Evolutionary conservation across 2,888 invertebrate species (phyloP).

Genomic region (Empis stercorea): DNA sequence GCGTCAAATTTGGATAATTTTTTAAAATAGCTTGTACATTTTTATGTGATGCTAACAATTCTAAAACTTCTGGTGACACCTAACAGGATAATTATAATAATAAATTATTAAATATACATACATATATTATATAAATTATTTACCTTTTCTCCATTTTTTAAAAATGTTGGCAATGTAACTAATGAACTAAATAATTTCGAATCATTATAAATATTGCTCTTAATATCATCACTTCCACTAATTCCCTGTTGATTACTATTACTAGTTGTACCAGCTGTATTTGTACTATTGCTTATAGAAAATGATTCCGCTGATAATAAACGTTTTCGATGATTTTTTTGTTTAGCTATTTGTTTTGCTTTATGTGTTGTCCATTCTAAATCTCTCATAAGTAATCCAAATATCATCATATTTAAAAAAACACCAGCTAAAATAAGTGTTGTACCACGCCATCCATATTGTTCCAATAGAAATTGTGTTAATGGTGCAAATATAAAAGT

Average conservation of each 20-base stretch:
- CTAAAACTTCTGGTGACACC: constrained; percentile 60
- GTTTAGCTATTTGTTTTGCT: constrained; percentile 48
- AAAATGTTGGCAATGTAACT: constrained; percentile 72
- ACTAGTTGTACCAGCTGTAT: constrained; percentile 45
- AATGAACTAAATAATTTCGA: constrained; percentile 55
- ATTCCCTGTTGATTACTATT: constrained; percentile 28
- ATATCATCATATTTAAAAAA: constrained; percentile 69
- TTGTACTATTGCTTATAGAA: constrained; percentile 54
- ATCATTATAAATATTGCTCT: constrained; percentile 18
- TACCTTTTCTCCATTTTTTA: constrained; percentile 59
- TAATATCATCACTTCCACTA: constrained; percentile 11
- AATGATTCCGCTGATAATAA: constrained; percentile 59
- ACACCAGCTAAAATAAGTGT: constrained; percentile 68
- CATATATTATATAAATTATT: not conserved
- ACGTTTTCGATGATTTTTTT: constrained; percentile 45
- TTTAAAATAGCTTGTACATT: constrained; percentile 59
- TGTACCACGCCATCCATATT: constrained; percentile 75
- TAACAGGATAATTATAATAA: constrained; percentile 3
- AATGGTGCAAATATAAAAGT: constrained; percentile 77
- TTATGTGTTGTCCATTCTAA: constrained; percentile 43
- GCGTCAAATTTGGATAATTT: constrained; percentile 60
- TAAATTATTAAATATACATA: not conserved
- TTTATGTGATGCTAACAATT: constrained; percentile 53
- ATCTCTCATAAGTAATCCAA: constrained; percentile 66
- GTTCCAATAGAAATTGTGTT: constrained; percentile 55